Percentiles rank a stretch among this genome's conserved stretches.
These are phyloP conservation scores for Eucidaris tribuloides DNA, from an alignment of 35 echinoderm and acorn worm genomes.

Conservation along the genomic window DNA sequence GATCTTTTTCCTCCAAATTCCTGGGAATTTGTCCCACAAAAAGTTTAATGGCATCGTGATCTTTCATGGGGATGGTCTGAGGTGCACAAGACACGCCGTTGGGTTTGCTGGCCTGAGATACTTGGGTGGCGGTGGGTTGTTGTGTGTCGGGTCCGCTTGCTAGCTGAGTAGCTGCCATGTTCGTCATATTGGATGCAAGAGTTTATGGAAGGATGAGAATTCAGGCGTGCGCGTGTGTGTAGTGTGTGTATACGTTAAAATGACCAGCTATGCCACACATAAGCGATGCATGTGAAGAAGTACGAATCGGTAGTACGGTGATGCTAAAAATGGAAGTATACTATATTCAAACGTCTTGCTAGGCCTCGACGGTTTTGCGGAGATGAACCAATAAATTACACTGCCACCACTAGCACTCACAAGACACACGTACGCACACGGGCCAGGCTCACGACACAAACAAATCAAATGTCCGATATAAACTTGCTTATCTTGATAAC, in stretches of 20 bases:
- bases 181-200: slow-evolving; percentile 58
- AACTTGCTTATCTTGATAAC: neutral
- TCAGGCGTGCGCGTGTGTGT: neutral
- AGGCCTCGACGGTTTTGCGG: neutral
- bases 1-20: slow-evolving; percentile 96
- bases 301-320: neutral
- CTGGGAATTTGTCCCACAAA: slow-evolving; percentile 96
- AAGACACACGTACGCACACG: slow-evolving; percentile 4
- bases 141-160: slow-evolving; percentile 54
- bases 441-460: slow-evolving; percentile 8
- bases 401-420: neutral
- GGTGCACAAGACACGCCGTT: slow-evolving; percentile 71
- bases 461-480: neutral
- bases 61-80: slow-evolving; percentile 95
- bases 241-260: neutral
- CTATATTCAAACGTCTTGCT: slow-evolving; percentile 8
- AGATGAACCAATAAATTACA: slow-evolving; percentile 15
- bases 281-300: neutral
- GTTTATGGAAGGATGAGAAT: neutral
- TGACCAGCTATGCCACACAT: neutral
- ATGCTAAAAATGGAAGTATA: slow-evolving; percentile 11
- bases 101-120: slow-evolving; percentile 41
- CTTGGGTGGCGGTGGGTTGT: slow-evolving; percentile 52
- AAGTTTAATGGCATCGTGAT: slow-evolving; percentile 98
- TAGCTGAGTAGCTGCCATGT: slow-evolving; percentile 85